Evolutionary conservation across 2,797 vertebrate species (phyloP).

Genomic region (Kryptolebias ocellatus): DNA sequence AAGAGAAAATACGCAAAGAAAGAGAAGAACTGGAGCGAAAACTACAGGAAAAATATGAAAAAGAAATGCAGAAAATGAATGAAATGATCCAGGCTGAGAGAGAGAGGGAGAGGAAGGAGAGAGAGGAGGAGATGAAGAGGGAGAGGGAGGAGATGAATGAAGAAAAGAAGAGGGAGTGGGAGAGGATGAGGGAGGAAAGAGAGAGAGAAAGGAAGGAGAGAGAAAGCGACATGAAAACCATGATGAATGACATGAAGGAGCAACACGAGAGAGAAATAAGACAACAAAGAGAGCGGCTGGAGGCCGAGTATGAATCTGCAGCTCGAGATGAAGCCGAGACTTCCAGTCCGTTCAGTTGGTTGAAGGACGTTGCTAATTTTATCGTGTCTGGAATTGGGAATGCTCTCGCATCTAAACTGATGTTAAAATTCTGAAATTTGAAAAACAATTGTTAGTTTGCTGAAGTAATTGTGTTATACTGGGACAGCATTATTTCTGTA

Average conservation of each 20-base stretch:
- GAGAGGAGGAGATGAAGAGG: not conserved
- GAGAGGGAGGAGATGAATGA: not conserved
- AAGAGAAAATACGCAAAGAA: not conserved
- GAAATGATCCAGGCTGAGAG: not conserved
- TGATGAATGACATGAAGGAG: not conserved
- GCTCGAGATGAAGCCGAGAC: too few relatives aligned
- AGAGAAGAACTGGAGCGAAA: not conserved
- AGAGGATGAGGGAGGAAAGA: not conserved
- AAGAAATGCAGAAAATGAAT: not conserved
- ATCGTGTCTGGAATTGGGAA: too few relatives aligned
- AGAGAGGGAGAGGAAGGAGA: not conserved
- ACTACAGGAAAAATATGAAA: not conserved
- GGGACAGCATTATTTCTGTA: too few relatives aligned
- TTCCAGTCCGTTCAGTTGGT: too few relatives aligned
- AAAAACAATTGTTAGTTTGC: too few relatives aligned
- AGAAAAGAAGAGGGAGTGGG: not conserved
- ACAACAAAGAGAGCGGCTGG: too few relatives aligned
- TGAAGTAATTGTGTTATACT: too few relatives aligned
- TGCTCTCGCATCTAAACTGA: too few relatives aligned
- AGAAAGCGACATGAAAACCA: not conserved
- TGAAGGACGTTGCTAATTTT: too few relatives aligned
- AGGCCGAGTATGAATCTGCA: too few relatives aligned
- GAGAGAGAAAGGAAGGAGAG: not conserved
- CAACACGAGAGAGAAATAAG: too few relatives aligned
- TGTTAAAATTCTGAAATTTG: too few relatives aligned